These are phyloP conservation scores for Bombyx mori DNA, from an alignment of 1,140 invertebrate species.

Conservation along the genomic window ASM3026992v2 NC_085107.1:11295001-11295500, in stretches of 20 bases:
- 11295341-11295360: constrained; percentile 66
- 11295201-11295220: constrained; percentile 59
- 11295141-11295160: no score
- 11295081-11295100: constrained; percentile 6
- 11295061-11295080: constrained; percentile 39
- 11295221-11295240: constrained; percentile 49
- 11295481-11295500: no score
- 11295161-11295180: constrained; percentile 11
- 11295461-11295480: no score
- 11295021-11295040: constrained; percentile 63
- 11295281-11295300: constrained; percentile 48
- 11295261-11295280: constrained; percentile 49
- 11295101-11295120: background rate
- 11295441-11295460: no score
- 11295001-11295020: constrained; percentile 62
- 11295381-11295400: constrained; percentile 59
- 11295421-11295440: no score
- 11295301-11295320: constrained; percentile 57
- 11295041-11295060: constrained; percentile 45
- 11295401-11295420: constrained; percentile 54
- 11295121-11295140: no score
- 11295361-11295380: constrained; percentile 67
- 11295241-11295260: constrained; percentile 52
- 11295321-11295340: constrained; percentile 71
- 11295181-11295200: constrained; percentile 42